Percentiles rank a stretch among this genome's conserved stretches.
Evolutionary conservation across 2,888 invertebrate species (phyloP).

Genomic region (Eurytoma adleriae): DNA sequence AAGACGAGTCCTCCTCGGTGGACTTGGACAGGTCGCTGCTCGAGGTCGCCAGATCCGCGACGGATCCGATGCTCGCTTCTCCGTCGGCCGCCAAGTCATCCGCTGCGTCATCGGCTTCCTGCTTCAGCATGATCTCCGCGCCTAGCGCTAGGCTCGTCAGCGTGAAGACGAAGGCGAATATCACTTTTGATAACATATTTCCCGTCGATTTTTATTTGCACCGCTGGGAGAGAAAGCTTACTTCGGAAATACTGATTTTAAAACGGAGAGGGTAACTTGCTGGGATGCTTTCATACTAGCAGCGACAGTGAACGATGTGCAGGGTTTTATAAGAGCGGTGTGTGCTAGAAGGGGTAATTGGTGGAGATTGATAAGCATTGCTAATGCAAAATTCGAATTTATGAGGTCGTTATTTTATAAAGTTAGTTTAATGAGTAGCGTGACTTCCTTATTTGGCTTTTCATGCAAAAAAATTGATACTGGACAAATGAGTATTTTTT

Average conservation of each 20-base stretch:
- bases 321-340: conserved; percentile 18
- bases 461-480: neutral
- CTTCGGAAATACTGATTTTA: neutral
- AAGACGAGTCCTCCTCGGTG: no score
- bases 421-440: conserved; percentile 6
- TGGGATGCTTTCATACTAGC: neutral
- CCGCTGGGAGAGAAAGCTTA: neutral
- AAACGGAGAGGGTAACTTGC: no score
- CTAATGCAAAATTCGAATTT: no score
- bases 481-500: no score
- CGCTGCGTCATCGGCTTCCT: no score
- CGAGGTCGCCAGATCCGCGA: no score
- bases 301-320: neutral
- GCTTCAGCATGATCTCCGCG: conserved; percentile 5
- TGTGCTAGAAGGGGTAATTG: no score
- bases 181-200: conserved; percentile 5
- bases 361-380: no score
- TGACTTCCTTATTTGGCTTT: conserved; percentile 14
- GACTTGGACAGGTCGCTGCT: no score
- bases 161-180: neutral
- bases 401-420: conserved; percentile 14
- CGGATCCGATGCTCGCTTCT: no score
- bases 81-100: no score
- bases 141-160: neutral
- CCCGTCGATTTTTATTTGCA: neutral